Conservation (phyloP, 1,140 invertebrate species). For the Laupala kohalensis region DNA sequence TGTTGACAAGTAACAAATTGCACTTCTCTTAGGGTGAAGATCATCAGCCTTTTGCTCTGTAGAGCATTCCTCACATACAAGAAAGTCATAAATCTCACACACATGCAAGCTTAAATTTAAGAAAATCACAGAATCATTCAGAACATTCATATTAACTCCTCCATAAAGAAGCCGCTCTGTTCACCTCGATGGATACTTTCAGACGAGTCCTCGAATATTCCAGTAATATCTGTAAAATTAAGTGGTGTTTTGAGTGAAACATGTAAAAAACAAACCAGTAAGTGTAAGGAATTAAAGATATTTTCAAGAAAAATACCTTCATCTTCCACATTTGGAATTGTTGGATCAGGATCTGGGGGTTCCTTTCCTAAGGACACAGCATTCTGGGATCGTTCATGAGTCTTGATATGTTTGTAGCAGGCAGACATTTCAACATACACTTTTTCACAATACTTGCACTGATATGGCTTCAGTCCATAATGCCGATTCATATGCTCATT, state of each 20-base stretch:
- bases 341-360: neutral
- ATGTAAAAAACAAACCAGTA: neutral
- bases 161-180: neutral
- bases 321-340: neutral
- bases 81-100: no score
- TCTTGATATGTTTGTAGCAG: constrained; percentile 26
- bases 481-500: constrained; percentile 24
- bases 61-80: no score
- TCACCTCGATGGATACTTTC: neutral
- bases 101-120: no score
- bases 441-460: constrained; percentile 26
- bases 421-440: constrained; percentile 27
- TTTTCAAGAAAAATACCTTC: neutral
- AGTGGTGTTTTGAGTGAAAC: neutral
- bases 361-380: neutral
- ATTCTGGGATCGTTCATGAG: constrained; percentile 16
- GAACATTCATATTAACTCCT: neutral
- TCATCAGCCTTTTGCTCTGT: no score
- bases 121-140: no score
- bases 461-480: constrained; percentile 27
- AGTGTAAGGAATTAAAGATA: neutral
- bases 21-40: no score
- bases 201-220: neutral
- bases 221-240: neutral
- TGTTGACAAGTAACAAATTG: no score